A percentile compares a stretch with the other conserved stretches of the same genome.
Evolutionary conservation across 2,113 vertebrate genomes (phyloP).

Genomic region (Accipiter cooperii): DNA sequence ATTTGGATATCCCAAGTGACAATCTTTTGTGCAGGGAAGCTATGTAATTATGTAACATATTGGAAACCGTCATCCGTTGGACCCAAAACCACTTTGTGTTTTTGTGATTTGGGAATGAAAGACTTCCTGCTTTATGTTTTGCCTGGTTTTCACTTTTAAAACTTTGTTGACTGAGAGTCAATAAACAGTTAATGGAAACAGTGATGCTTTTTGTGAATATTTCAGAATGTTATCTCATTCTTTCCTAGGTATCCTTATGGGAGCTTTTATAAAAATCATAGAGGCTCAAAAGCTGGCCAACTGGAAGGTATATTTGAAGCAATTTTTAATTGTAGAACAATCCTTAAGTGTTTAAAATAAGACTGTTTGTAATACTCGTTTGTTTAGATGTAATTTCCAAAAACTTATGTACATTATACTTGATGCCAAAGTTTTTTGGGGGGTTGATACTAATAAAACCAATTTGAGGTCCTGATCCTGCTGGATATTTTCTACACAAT

Average conservation of each 20-base stretch:
- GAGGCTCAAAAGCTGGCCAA: slow-evolving; percentile 96
- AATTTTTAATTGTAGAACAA: not conserved
- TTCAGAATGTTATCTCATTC: not conserved
- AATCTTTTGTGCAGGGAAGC: not conserved
- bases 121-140: not conserved
- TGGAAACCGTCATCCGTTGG: not conserved
- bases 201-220: not conserved
- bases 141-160: not conserved
- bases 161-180: not conserved
- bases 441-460: not conserved
- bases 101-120: not conserved
- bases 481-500: not conserved
- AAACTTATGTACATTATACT: not conserved
- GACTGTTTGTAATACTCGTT: not conserved
- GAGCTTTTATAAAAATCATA: slow-evolving; percentile 97
- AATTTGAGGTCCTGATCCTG: not conserved
- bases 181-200: not conserved
- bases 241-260: slow-evolving; percentile 92
- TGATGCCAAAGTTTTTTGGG: not conserved
- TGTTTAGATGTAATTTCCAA: not conserved
- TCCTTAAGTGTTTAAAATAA: not conserved
- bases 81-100: not conserved
- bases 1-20: not conserved
- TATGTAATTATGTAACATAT: not conserved
- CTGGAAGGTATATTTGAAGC: slow-evolving; percentile 88